Evolutionary conservation across 2,888 invertebrate genomes (phyloP).

Genomic region (Dicycla oo): DNA sequence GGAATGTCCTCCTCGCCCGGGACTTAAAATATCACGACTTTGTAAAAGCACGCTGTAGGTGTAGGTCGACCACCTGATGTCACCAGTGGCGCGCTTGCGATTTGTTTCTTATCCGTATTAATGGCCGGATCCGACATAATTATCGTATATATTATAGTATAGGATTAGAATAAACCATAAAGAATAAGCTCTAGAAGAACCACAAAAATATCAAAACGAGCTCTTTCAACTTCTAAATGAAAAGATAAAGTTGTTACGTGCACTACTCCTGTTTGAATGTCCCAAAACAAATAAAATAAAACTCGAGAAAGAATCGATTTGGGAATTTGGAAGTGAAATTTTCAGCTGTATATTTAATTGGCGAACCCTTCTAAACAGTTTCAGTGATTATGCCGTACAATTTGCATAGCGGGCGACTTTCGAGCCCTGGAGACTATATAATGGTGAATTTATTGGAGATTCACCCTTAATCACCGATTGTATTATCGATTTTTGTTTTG

Average conservation of each 20-base stretch:
- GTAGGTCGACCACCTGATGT: too few species aligned
- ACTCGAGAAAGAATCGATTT: slow-evolving; percentile 61
- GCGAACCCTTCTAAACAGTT: slow-evolving; percentile 80
- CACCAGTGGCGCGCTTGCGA: too few species aligned
- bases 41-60: too few species aligned
- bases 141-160: too few species aligned
- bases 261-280: slow-evolving; percentile 27
- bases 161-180: too few species aligned
- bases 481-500: slow-evolving; percentile 56
- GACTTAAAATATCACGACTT: too few species aligned
- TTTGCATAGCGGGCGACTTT: slow-evolving; percentile 78
- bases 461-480: slow-evolving; percentile 44
- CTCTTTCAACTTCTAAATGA: slow-evolving; percentile 9
- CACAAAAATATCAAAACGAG: neutral
- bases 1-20: too few species aligned
- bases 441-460: slow-evolving; percentile 51
- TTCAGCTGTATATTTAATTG: slow-evolving; percentile 81
- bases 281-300: slow-evolving; percentile 63
- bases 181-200: neutral
- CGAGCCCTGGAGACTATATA: slow-evolving; percentile 53
- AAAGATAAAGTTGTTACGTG: slow-evolving; percentile 33
- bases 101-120: too few species aligned
- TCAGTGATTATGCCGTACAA: slow-evolving; percentile 79
- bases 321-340: slow-evolving; percentile 85
- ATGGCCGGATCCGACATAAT: too few species aligned